Evolutionary conservation across 1,140 invertebrate species (phyloP), one percentile per base, ranked within the genome.

Genomic region (Agraylea sexmaculata): DNA sequence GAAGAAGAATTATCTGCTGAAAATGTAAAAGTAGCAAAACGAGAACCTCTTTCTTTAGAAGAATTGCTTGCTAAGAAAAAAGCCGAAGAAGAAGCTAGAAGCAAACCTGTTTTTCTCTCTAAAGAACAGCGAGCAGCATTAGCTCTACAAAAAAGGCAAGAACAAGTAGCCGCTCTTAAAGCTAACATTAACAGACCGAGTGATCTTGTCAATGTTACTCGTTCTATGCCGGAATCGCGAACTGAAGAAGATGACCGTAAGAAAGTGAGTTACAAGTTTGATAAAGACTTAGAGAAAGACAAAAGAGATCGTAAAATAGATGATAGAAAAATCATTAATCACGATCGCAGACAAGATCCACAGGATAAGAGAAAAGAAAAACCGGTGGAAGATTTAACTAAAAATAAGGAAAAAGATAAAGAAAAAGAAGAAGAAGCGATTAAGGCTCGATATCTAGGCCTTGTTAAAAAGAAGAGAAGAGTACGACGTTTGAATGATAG

Each of bases 51-150:
- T 3, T 97, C 93, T 28, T 67, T 99, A 15, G 95, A 99, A 62
- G 94, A 99, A 62, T 57, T 99, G 21, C 60, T 99, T 13, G 82
- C 89, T 0, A 96, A 95, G 57, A 96, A 96, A 55, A 94, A 97
- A 59, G 87, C 88, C 2, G 92, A 96, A 59, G 92, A 98, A 63
- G 84, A 85, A 51, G 87, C 87, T 16, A 78, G 83, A 28, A 83
- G 83, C 40, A 94, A 94, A 69, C 95, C 95, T 0, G 93, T 96
- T 33, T 99, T 99, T 64, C 67, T 99, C 16, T 90, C 88, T 0
- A 97, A 96, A 69, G 91, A 94, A 63, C 89, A 99, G 65, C 71
- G 95, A 56, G 83, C 80, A 1, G 80, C 78, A 0, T 73, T 95
- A 52, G 95, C 95, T 1, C 53, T 99, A 3, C 78, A 87, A 54